These are phyloP conservation scores for Cuniculus paca DNA, from an alignment of 2,797 vertebrate genomes.

Conservation along the genomic window DNA sequence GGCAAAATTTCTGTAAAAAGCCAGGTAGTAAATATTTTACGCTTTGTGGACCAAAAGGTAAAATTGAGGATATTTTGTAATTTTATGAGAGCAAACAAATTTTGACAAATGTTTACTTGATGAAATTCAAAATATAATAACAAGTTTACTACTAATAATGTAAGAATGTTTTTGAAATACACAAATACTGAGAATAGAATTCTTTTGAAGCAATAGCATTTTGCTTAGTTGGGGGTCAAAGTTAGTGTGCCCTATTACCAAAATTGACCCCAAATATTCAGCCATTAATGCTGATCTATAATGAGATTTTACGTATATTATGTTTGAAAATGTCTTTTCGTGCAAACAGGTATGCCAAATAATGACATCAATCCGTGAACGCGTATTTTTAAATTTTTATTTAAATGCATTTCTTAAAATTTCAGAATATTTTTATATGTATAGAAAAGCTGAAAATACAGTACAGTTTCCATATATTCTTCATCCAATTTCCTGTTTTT, in stretches of 20 bases:
- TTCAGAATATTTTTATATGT: slow-evolving; percentile 56
- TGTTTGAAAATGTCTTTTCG: slow-evolving; percentile 66
- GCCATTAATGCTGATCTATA: neutral
- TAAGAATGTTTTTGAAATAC: slow-evolving; percentile 40
- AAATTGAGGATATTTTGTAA: slow-evolving; percentile 62
- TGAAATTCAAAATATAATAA: slow-evolving; percentile 54
- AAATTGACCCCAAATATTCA: slow-evolving; percentile 52
- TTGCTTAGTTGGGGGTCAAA: slow-evolving; percentile 64
- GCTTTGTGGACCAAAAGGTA: slow-evolving; percentile 7
- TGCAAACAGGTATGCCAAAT: neutral
- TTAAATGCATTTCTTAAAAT: slow-evolving; percentile 11
- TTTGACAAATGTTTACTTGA: slow-evolving; percentile 54
- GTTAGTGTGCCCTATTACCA: slow-evolving; percentile 28
- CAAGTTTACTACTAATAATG: neutral
- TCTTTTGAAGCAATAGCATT: slow-evolving; percentile 49
- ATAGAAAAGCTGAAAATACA: slow-evolving; percentile 53
- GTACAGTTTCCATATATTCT: neutral
- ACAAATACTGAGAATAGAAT: slow-evolving; percentile 43
- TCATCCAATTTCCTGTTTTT: slow-evolving; percentile 6
- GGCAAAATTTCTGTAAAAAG: slow-evolving; percentile 31
- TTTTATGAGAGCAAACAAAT: slow-evolving; percentile 61
- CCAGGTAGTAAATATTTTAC: slow-evolving; percentile 13
- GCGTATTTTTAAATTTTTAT: slow-evolving; percentile 22
- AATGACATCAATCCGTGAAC: neutral
- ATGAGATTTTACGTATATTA: slow-evolving; percentile 58